These are phyloP conservation scores for Euleptes europaea DNA, from an alignment of 2,113 vertebrate species.

Conservation along the genomic window DNA sequence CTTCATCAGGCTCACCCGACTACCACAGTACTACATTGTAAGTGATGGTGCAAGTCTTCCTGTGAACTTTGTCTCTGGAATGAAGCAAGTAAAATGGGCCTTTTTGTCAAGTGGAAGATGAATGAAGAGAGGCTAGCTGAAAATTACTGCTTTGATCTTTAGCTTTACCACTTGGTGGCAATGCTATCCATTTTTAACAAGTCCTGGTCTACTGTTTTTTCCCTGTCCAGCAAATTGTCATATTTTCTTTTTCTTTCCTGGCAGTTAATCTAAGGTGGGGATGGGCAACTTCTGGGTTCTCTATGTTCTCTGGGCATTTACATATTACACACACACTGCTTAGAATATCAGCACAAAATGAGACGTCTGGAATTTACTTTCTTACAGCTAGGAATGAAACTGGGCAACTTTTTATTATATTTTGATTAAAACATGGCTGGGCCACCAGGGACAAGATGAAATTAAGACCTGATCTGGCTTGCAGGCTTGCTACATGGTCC, in stretches of 20 bases:
- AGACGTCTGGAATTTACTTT: neutral
- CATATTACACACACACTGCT: neutral
- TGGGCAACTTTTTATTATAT: neutral
- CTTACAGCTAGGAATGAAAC: neutral
- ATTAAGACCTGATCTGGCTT: neutral
- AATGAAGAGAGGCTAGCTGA: neutral
- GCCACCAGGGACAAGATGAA: neutral
- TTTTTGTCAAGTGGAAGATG: neutral
- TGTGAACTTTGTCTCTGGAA: slow-evolving; percentile 5
- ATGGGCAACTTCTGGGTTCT: neutral
- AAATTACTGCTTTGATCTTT: neutral
- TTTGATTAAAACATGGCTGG: neutral
- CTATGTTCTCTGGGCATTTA: neutral
- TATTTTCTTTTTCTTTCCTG: neutral
- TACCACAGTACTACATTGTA: slow-evolving; percentile 97
- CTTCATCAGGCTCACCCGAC: slow-evolving; percentile 95
- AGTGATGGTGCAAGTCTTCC: slow-evolving; percentile 69
- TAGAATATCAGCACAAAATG: neutral
- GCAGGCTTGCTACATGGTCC: neutral
- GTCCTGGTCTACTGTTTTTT: neutral
- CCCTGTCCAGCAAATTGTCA: neutral
- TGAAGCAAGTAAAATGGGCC: neutral
- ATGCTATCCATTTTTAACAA: neutral
- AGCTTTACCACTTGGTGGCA: neutral
- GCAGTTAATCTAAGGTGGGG: neutral